Evolutionary conservation across 2,888 invertebrate species (phyloP).

Genomic region (Cheilosia vernalis): DNA sequence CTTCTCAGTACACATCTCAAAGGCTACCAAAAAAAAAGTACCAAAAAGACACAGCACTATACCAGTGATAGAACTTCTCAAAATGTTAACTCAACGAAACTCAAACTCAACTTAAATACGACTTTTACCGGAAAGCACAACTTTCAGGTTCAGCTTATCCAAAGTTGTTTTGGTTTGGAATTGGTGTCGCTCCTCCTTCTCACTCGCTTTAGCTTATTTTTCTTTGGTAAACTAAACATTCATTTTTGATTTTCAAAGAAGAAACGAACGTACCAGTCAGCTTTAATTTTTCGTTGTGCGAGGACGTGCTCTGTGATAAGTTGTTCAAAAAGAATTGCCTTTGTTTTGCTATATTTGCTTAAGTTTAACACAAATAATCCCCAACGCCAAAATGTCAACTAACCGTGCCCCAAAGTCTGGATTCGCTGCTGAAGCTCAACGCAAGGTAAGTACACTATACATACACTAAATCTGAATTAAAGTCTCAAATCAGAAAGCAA

Average conservation of each 20-base stretch:
- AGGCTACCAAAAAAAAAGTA: too few relatives aligned
- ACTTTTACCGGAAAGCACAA: conserved; percentile 43
- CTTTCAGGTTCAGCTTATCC: conserved; percentile 42
- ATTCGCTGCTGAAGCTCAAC: conserved; percentile 97
- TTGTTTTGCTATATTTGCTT: conserved; percentile 72
- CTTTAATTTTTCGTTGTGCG: conserved; percentile 77
- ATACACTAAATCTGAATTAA: too few relatives aligned
- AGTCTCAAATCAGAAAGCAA: background rate
- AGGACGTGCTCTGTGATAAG: conserved; percentile 79
- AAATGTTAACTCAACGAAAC: conserved; percentile 14
- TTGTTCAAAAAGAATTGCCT: conserved; percentile 40
- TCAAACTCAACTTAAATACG: background rate
- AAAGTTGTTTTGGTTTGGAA: background rate
- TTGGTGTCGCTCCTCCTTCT: too few relatives aligned
- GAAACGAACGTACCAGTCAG: conserved; percentile 63
- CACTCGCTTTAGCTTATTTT: background rate
- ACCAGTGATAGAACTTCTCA: background rate
- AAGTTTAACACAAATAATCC: conserved; percentile 77
- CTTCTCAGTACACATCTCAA: too few relatives aligned
- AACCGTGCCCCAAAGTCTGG: conserved; percentile 86
- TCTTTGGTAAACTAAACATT: background rate
- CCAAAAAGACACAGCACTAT: too few relatives aligned
- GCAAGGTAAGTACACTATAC: conserved; percentile 89
- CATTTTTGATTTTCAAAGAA: too few relatives aligned
- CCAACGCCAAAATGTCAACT: conserved; percentile 81